A percentile compares a stretch with the other conserved stretches of the same genome.
phyloP scores from a whole-genome alignment of 2,888 invertebrate species.

The Ceratothoa steindachneri region DNA sequence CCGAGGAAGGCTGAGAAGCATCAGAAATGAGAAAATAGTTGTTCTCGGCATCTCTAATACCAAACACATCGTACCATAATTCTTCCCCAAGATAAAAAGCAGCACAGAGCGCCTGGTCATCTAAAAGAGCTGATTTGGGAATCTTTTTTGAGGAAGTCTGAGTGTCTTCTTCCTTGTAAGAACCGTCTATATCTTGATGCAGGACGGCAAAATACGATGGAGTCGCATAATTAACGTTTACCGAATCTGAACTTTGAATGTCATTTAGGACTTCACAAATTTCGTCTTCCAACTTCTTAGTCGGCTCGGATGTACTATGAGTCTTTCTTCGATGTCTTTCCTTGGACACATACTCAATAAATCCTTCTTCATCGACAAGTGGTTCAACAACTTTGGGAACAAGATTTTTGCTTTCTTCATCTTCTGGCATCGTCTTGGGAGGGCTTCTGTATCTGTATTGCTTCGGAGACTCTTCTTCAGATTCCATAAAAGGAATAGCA shows the following conservation, averaged over 20 bases:
- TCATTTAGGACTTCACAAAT: constrained; percentile 6
- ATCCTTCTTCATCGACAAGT: constrained; percentile 32
- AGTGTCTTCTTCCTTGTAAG: neutral
- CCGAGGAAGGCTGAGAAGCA: neutral
- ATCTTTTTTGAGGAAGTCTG: neutral
- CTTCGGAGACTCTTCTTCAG: constrained; percentile 21
- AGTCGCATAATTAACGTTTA: neutral
- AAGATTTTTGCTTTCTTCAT: constrained; percentile 11
- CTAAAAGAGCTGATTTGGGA: constrained; percentile 22
- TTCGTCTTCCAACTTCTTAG: neutral
- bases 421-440: neutral
- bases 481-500: constrained; percentile 20
- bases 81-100: constrained; percentile 37
- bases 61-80: constrained; percentile 36
- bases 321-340: constrained; percentile 31
- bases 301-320: constrained; percentile 15
- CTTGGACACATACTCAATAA: constrained; percentile 28
- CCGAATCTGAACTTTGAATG: neutral
- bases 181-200: neutral
- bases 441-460: constrained; percentile 26
- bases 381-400: neutral
- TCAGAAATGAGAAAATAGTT: constrained; percentile 6
- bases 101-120: constrained; percentile 29
- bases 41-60: constrained; percentile 32
- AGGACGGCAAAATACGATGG: neutral